These are phyloP conservation scores for Thunnus albacares DNA, from an alignment of 2,797 vertebrate species.

Conservation along the genomic window DNA sequence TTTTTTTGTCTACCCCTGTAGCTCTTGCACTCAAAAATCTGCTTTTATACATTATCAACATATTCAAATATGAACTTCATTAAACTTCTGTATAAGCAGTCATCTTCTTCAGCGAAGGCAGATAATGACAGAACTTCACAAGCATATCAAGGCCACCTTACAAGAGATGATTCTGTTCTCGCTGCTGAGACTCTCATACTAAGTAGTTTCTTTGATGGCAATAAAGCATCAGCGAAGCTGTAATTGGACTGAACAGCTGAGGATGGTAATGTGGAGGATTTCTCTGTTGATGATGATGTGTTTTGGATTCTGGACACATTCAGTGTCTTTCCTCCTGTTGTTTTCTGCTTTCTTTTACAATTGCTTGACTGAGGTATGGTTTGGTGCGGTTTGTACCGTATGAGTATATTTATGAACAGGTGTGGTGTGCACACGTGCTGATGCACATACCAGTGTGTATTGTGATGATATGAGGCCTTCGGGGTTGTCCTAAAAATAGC, in stretches of 20 bases:
- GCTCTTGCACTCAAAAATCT: background rate
- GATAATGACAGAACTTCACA: background rate
- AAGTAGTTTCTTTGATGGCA: conserved; percentile 56
- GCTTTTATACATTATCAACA: background rate
- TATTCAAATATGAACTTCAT: conserved; percentile 2
- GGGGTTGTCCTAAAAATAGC: background rate
- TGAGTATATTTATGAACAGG: conserved; percentile 25
- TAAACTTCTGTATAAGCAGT: background rate
- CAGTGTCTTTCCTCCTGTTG: background rate
- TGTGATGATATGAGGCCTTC: background rate
- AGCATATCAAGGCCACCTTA: conserved; percentile 29
- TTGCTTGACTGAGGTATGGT: conserved; percentile 5
- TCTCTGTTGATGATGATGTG: conserved; percentile 50
- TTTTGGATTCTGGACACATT: conserved; percentile 61
- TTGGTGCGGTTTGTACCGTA: background rate
- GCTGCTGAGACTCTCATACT: conserved; percentile 51
- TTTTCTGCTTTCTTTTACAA: background rate
- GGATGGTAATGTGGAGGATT: conserved; percentile 57
- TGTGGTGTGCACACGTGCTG: conserved; percentile 5
- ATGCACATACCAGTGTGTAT: background rate
- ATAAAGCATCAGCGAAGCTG: conserved; percentile 37
- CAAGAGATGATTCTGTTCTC: conserved; percentile 30
- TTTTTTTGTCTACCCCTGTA: background rate
- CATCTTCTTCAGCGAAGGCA: background rate
- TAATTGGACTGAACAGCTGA: conserved; percentile 65